Conservation (phyloP, 2,888 invertebrate genomes). For the Hoplodrina ambigua region DNA sequence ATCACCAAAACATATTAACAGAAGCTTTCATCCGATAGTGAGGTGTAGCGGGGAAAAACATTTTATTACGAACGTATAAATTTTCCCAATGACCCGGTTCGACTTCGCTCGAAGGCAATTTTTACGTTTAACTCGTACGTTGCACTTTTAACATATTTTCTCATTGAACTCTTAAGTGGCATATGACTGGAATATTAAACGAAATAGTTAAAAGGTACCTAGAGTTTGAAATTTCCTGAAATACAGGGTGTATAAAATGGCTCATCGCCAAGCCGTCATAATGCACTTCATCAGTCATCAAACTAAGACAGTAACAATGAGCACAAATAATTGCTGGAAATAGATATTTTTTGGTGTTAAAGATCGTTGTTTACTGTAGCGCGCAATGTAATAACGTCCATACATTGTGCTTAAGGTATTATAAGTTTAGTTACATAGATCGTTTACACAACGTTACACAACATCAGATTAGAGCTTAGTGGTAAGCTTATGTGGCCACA, state of each 20-base stretch:
- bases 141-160: slow-evolving; percentile 50
- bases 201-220: not conserved
- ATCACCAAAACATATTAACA: slow-evolving; percentile 25
- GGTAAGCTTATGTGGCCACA: not conserved
- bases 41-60: slow-evolving; percentile 23
- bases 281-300: no score
- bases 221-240: not conserved
- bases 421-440: not conserved
- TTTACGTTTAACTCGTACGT: slow-evolving; percentile 37
- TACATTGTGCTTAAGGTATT: not conserved
- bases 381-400: no score
- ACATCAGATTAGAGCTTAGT: not conserved
- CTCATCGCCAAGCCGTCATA: not conserved
- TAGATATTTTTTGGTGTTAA: no score
- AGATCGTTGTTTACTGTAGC: not conserved
- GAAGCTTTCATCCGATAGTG: slow-evolving; percentile 4
- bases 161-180: slow-evolving; percentile 28
- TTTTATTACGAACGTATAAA: slow-evolving; percentile 52
- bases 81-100: slow-evolving; percentile 37
- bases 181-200: slow-evolving; percentile 18
- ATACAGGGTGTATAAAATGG: not conserved
- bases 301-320: no score
- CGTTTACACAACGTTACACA: not conserved
- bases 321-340: no score
- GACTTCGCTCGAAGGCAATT: slow-evolving; percentile 39